phyloP scores from a whole-genome alignment of 2,113 vertebrate species.

The Dendrocopos noguchii region DNA sequence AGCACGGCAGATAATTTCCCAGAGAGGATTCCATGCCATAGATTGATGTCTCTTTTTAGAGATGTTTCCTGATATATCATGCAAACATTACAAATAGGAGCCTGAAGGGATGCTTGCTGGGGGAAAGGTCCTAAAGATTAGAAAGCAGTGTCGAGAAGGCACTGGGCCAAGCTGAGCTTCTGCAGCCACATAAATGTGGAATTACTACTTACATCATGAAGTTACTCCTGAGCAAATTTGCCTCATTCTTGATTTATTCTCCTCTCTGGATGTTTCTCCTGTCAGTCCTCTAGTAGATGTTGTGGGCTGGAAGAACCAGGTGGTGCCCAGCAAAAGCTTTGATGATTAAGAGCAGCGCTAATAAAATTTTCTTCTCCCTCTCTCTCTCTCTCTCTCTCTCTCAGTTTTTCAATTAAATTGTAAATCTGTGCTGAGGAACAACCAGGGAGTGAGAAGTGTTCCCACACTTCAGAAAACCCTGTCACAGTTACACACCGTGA shows the following conservation, averaged over 20 bases:
- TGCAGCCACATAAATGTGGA: not conserved
- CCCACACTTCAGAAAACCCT: slow-evolving; percentile 20
- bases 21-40: not conserved
- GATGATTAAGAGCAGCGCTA: slow-evolving; percentile 6
- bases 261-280: not conserved
- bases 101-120: not conserved
- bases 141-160: not conserved
- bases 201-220: not conserved
- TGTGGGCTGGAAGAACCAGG: not conserved
- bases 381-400: not conserved
- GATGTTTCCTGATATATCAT: slow-evolving; percentile 7
- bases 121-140: not conserved
- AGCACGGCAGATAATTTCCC: slow-evolving; percentile 23
- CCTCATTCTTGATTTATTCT: not conserved
- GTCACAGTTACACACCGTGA: slow-evolving; percentile 35
- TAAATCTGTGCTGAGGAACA: slow-evolving; percentile 16
- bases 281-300: not conserved
- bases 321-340: not conserved
- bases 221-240: not conserved
- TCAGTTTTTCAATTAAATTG: slow-evolving; percentile 9
- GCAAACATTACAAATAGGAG: not conserved
- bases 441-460: slow-evolving; percentile 30
- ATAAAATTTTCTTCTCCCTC: not conserved
- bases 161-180: not conserved
- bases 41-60: slow-evolving; percentile 20